Conservation (phyloP, 2,888 invertebrate genomes). For the Aphidoletes aphidimyza region DNA sequence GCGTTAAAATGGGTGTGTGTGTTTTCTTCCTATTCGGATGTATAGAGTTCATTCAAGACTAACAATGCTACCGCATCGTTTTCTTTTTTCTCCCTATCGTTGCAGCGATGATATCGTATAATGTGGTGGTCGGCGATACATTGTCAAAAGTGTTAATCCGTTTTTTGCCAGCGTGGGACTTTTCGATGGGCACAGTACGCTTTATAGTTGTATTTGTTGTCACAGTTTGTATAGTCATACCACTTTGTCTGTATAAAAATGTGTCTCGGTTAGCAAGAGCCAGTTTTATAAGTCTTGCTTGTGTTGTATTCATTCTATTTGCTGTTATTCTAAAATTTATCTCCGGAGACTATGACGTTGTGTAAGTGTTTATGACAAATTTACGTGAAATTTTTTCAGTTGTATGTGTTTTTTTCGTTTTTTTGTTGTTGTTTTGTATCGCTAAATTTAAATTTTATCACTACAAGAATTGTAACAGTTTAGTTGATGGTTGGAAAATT, state of each 20-base stretch:
- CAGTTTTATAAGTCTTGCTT: conserved; percentile 70
- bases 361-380: conserved; percentile 69
- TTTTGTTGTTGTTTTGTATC: no score
- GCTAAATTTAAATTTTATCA: no score
- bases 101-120: conserved; percentile 88
- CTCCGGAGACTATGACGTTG: conserved; percentile 69
- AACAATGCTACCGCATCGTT: background rate
- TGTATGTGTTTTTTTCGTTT: background rate
- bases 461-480: no score
- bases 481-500: no score
- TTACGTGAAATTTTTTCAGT: background rate
- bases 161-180: conserved; percentile 69
- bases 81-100: conserved; percentile 58
- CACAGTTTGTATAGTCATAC: conserved; percentile 79
- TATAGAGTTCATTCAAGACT: background rate
- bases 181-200: conserved; percentile 66
- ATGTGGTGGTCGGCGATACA: conserved; percentile 87
- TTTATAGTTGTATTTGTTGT: conserved; percentile 74
- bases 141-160: conserved; percentile 83
- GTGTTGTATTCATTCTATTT: conserved; percentile 78
- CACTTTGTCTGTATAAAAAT: conserved; percentile 82
- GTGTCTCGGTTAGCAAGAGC: conserved; percentile 68
- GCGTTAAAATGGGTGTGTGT: background rate
- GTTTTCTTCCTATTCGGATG: background rate
- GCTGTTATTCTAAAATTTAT: conserved; percentile 70